Percentiles rank a stretch among this genome's conserved stretches.
These are phyloP conservation scores for Ibidorhyncha struthersii DNA, from an alignment of 2,113 vertebrate genomes.

Conservation along the genomic window DNA sequence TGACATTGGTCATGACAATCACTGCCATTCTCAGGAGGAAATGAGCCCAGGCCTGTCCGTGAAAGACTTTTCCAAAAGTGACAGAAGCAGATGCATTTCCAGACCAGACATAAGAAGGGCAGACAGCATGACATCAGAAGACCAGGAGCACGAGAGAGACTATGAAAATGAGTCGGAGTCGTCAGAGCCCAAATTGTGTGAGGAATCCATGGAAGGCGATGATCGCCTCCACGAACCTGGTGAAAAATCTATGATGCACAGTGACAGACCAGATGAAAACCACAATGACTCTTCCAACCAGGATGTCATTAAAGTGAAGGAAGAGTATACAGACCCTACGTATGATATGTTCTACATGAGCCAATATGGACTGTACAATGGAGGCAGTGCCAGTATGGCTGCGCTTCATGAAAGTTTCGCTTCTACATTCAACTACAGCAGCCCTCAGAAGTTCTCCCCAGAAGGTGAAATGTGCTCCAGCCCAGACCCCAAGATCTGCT, in stretches of 20 bases:
- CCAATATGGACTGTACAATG: slow-evolving; percentile 97
- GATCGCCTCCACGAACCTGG: slow-evolving; percentile 77
- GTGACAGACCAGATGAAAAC: slow-evolving; percentile 86
- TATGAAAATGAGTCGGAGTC: slow-evolving; percentile 98
- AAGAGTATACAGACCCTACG: slow-evolving; percentile 95
- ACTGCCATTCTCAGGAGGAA: slow-evolving; percentile 94
- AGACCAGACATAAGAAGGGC: slow-evolving; percentile 89
- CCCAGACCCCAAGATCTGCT: slow-evolving; percentile 98
- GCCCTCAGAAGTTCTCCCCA: slow-evolving; percentile 95
- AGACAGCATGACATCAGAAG: slow-evolving; percentile 96
- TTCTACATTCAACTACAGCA: slow-evolving; percentile 93
- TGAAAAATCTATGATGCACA: slow-evolving; percentile 76
- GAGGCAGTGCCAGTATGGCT: slow-evolving; percentile 90
- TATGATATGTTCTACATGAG: slow-evolving; percentile 99
- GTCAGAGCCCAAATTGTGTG: slow-evolving; percentile 92
- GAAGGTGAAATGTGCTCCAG: slow-evolving; percentile 96
- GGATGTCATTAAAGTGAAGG: slow-evolving; percentile 92
- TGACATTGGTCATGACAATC: slow-evolving; percentile 89
- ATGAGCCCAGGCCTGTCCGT: slow-evolving; percentile 92
- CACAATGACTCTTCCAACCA: slow-evolving; percentile 87
- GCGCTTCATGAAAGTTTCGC: slow-evolving; percentile 95
- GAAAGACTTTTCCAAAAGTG: slow-evolving; percentile 89
- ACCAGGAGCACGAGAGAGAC: slow-evolving; percentile 96
- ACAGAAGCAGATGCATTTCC: slow-evolving; percentile 81
- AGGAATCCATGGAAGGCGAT: slow-evolving; percentile 91